These are phyloP conservation scores for Synanceia verrucosa DNA, from an alignment of 2,797 vertebrate species.

Conservation along the genomic window DNA sequence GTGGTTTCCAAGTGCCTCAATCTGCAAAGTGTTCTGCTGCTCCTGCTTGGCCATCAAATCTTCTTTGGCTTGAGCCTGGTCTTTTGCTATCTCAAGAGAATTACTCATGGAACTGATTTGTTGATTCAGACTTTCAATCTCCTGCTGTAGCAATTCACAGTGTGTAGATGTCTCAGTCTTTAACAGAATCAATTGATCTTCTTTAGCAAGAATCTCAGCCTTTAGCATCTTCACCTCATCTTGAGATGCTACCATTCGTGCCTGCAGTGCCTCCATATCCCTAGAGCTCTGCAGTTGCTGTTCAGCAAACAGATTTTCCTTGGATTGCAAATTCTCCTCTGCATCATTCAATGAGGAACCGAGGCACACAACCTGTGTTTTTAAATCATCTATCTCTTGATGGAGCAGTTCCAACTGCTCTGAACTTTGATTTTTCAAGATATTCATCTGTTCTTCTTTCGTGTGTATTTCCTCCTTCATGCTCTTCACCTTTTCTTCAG, in stretches of 20 bases:
- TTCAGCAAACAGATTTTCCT: slow-evolving; percentile 45
- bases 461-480: slow-evolving; percentile 51
- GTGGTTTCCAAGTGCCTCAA: background rate
- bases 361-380: slow-evolving; percentile 33
- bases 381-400: slow-evolving; percentile 79
- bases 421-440: slow-evolving; percentile 47
- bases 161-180: slow-evolving; percentile 13
- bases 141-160: slow-evolving; percentile 26
- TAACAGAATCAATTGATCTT: slow-evolving; percentile 28
- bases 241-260: slow-evolving; percentile 20
- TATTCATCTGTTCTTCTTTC: slow-evolving; percentile 63
- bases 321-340: slow-evolving; percentile 48
- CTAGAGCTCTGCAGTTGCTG: slow-evolving; percentile 27
- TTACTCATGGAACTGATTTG: background rate
- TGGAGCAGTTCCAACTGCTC: slow-evolving; percentile 44
- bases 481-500: slow-evolving; percentile 31
- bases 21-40: slow-evolving; percentile 40
- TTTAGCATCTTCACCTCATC: slow-evolving; percentile 31
- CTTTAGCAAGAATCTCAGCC: slow-evolving; percentile 27
- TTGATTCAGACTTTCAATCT: slow-evolving; percentile 18
- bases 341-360: slow-evolving; percentile 37
- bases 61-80: slow-evolving; percentile 56
- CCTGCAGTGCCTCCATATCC: slow-evolving; percentile 22
- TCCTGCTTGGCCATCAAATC: slow-evolving; percentile 27
- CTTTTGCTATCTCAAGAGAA: slow-evolving; percentile 37